phyloP scores from a whole-genome alignment of 2,888 invertebrate genomes.

The Drosophila colorata region DNA sequence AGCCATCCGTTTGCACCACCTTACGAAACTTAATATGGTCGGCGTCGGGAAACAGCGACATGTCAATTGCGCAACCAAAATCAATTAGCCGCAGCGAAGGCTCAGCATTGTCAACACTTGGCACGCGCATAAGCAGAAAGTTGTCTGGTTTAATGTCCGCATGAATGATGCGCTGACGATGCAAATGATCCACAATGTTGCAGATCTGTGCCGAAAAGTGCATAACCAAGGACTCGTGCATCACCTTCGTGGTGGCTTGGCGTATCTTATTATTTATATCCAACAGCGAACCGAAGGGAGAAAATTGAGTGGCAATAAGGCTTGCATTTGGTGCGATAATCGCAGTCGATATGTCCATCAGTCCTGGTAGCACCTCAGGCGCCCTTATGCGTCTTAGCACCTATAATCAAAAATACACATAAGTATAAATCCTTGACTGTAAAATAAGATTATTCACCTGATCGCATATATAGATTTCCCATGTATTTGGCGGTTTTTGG shows the following conservation, averaged over 20 bases:
- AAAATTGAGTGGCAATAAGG: constrained; percentile 93
- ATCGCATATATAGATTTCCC: constrained; percentile 96
- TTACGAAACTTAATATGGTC: constrained; percentile 90
- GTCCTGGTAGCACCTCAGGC: constrained; percentile 87
- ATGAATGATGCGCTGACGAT: constrained; percentile 95
- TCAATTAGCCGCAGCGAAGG: constrained; percentile 95
- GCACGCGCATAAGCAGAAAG: constrained; percentile 91
- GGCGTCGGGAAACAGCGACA: constrained; percentile 92
- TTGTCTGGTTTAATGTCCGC: constrained; percentile 99
- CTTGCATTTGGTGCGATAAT: constrained; percentile 94
- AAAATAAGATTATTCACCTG: constrained; percentile 60
- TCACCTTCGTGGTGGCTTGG: constrained; percentile 90
- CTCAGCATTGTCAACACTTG: constrained; percentile 88
- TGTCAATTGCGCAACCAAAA: constrained; percentile 97
- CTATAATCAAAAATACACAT: constrained; percentile 35
- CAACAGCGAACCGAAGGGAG: constrained; percentile 93
- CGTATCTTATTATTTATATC: constrained; percentile 92
- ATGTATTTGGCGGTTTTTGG: constrained; percentile 95
- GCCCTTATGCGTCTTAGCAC: constrained; percentile 83
- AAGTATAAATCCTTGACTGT: neutral
- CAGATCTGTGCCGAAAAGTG: constrained; percentile 94
- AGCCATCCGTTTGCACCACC: constrained; percentile 92
- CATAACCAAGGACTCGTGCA: constrained; percentile 91
- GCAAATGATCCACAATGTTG: constrained; percentile 93
- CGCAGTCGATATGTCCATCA: constrained; percentile 92